A percentile compares a stretch with the other conserved stretches of the same genome.
These are phyloP conservation scores for Apocheima hispidaria DNA, from an alignment of 2,888 invertebrate genomes.

Conservation along the genomic window DNA sequence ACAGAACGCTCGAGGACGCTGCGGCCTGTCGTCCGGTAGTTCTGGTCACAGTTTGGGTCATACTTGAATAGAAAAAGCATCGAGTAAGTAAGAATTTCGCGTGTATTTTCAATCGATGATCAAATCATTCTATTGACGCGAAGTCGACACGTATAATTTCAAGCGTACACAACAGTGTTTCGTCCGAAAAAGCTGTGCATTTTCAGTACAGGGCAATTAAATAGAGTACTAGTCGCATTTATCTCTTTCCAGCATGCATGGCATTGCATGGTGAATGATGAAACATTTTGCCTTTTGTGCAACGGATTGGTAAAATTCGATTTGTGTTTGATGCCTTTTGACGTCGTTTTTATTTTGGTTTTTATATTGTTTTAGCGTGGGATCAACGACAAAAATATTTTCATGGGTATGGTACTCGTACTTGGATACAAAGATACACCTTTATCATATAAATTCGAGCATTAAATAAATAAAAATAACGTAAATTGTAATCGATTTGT, in stretches of 20 bases:
- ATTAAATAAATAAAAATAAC: no score
- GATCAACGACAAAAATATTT: neutral
- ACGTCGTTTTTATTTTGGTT: constrained; percentile 6
- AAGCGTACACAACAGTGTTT: neutral
- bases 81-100: no score
- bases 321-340: constrained; percentile 6
- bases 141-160: neutral
- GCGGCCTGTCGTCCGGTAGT: no score
- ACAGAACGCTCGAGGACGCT: no score
- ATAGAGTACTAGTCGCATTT: neutral
- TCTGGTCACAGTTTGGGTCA: no score
- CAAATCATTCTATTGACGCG: no score
- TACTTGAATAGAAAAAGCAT: no score
- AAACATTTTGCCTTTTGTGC: constrained; percentile 3
- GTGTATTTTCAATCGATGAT: no score
- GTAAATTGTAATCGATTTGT: no score
- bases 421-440: no score
- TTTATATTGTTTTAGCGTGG: neutral
- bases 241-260: neutral
- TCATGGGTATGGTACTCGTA: no score
- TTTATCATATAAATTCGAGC: no score
- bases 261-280: neutral
- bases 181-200: neutral
- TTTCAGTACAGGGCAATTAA: neutral
- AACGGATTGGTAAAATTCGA: constrained; percentile 1